Conservation (phyloP, 1,140 invertebrate species). For the Drosophila mayri region DNA sequence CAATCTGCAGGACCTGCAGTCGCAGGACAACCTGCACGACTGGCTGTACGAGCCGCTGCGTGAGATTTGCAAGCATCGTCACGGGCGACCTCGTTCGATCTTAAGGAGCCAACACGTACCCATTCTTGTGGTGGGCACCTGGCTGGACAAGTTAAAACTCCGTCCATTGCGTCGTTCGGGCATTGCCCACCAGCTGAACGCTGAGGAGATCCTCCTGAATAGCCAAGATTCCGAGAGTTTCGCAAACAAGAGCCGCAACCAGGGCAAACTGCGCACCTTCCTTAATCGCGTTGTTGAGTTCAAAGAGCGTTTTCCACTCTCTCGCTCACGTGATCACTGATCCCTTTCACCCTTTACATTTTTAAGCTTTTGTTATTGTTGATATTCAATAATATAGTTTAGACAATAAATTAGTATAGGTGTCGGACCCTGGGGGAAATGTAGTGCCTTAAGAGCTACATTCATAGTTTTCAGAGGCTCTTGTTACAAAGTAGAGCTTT, state of each 20-base stretch:
- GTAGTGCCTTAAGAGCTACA: neutral
- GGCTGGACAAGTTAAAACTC: slow-evolving; percentile 37
- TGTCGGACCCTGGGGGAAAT: too few species aligned
- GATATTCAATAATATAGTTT: slow-evolving; percentile 25
- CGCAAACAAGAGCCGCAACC: slow-evolving; percentile 39
- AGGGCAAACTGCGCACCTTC: slow-evolving; percentile 43
- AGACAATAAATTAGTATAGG: neutral
- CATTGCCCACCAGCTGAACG: slow-evolving; percentile 51
- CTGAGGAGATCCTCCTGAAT: slow-evolving; percentile 62
- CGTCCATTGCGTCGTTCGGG: slow-evolving; percentile 24
- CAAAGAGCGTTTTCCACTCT: slow-evolving; percentile 46
- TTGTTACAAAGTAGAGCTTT: neutral
- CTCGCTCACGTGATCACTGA: neutral
- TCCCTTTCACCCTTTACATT: slow-evolving; percentile 4
- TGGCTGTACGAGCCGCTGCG: slow-evolving; percentile 57
- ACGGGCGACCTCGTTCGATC: slow-evolving; percentile 28
- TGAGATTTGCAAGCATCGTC: slow-evolving; percentile 49
- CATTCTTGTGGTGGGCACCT: slow-evolving; percentile 66
- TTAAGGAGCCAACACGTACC: slow-evolving; percentile 46
- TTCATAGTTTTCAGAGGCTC: neutral
- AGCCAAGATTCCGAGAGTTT: slow-evolving; percentile 39
- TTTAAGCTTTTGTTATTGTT: slow-evolving; percentile 22
- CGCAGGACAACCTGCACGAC: slow-evolving; percentile 61
- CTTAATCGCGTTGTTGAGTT: slow-evolving; percentile 61
- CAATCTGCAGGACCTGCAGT: slow-evolving; percentile 43